A percentile compares a stretch with the other conserved stretches of the same genome.
These are phyloP conservation scores for Torymus aiolomorphi DNA, from an alignment of 2,888 invertebrate species.

Conservation along the genomic window DNA sequence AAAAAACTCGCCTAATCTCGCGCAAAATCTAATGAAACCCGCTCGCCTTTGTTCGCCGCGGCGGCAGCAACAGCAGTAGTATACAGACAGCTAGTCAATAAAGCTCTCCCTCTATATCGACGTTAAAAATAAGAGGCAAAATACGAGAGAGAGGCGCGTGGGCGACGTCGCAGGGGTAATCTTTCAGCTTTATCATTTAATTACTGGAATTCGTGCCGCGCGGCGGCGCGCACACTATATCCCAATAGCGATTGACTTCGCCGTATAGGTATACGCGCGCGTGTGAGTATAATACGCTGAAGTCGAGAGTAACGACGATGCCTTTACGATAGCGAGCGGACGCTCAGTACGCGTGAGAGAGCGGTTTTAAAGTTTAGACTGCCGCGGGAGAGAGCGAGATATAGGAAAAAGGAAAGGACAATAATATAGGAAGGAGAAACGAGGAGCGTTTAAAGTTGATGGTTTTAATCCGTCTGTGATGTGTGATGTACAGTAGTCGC, in stretches of 20 bases:
- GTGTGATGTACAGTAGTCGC: no score
- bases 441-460: background rate
- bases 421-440: conserved; percentile 7
- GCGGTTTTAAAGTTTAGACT: conserved; percentile 28
- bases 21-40: conserved; percentile 46
- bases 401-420: background rate
- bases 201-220: conserved; percentile 41
- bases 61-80: conserved; percentile 3
- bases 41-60: conserved; percentile 27
- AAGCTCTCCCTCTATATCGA: conserved; percentile 10
- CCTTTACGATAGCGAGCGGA: conserved; percentile 22
- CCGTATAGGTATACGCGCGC: background rate
- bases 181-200: conserved; percentile 50
- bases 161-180: conserved; percentile 31
- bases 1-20: conserved; percentile 46
- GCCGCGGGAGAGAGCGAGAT: background rate
- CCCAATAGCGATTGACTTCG: conserved; percentile 26
- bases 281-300: background rate
- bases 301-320: conserved; percentile 24
- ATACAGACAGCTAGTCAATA: conserved; percentile 47
- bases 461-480: background rate
- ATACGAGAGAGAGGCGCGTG: conserved; percentile 4
- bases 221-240: no score
- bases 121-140: background rate
- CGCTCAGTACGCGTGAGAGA: background rate